These are phyloP conservation scores for Muscina levida DNA, from an alignment of 2,888 invertebrate genomes.

Conservation along the genomic window DNA sequence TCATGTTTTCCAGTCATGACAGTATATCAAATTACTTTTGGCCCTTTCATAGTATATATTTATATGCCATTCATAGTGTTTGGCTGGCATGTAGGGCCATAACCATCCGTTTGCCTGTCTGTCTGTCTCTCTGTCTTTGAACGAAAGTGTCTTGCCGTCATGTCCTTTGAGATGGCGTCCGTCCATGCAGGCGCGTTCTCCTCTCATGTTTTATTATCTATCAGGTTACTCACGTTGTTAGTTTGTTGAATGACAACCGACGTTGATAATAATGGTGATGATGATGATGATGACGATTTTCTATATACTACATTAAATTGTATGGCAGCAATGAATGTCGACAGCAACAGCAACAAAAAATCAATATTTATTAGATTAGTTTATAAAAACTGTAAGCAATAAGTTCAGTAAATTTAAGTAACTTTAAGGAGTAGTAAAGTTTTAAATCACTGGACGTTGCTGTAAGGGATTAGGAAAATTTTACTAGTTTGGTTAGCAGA, in stretches of 20 bases:
- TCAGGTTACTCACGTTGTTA: constrained; percentile 70
- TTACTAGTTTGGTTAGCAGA: too few species aligned
- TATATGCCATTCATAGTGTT: neutral
- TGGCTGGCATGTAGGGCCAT: neutral
- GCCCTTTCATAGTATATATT: constrained; percentile 51
- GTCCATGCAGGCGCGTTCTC: neutral
- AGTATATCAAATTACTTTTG: constrained; percentile 78
- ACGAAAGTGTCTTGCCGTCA: constrained; percentile 1
- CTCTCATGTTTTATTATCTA: constrained; percentile 69
- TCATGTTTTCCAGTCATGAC: constrained; percentile 64
- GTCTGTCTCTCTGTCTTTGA: constrained; percentile 36
- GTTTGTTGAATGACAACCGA: constrained; percentile 51
- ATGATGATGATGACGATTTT: constrained; percentile 68
- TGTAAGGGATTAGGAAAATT: too few species aligned
- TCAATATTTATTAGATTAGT: constrained; percentile 79
- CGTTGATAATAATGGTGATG: constrained; percentile 67
- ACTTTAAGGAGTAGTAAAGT: neutral
- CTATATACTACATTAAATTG: constrained; percentile 20
- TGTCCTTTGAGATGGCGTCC: neutral
- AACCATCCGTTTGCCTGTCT: constrained; percentile 50
- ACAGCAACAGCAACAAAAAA: constrained; percentile 75
- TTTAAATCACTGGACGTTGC: too few species aligned
- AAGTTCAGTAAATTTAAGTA: neutral
- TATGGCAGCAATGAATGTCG: neutral
- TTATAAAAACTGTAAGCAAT: constrained; percentile 71